Evolutionary conservation across 2,113 vertebrate species (phyloP).

Genomic region (Rattus rattus): DNA sequence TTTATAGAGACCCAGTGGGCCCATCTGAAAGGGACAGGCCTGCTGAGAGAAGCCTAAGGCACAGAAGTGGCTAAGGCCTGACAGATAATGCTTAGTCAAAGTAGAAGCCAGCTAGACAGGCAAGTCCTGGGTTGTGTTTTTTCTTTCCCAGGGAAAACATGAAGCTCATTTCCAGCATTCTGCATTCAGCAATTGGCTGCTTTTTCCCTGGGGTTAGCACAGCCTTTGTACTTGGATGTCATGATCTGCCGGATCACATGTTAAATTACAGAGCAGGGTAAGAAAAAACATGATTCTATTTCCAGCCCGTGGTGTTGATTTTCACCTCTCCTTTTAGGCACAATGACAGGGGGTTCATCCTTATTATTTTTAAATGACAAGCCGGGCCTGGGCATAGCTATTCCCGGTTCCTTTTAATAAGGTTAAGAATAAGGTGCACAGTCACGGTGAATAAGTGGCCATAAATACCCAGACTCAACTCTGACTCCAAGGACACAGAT

Average conservation of each 20-base stretch:
- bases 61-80: not conserved
- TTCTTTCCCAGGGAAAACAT: not conserved
- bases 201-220: slow-evolving; percentile 22
- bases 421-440: not conserved
- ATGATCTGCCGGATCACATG: not conserved
- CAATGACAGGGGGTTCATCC: not conserved
- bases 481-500: not conserved
- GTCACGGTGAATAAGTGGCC: not conserved
- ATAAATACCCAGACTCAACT: not conserved
- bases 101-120: not conserved
- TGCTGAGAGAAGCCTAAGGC: not conserved
- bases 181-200: not conserved
- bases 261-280: not conserved
- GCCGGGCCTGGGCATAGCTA: not conserved
- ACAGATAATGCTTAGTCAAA: not conserved
- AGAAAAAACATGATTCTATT: not conserved
- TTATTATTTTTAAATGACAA: slow-evolving; percentile 35
- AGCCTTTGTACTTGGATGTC: not conserved
- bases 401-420: not conserved
- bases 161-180: not conserved
- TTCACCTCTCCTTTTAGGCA: not conserved
- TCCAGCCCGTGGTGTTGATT: not conserved
- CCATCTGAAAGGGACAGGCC: not conserved
- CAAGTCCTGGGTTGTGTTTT: not conserved
- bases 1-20: not conserved